Evolutionary conservation across 2,113 vertebrate species (phyloP).

Genomic region (Machaerirhynchus nigripectus): DNA sequence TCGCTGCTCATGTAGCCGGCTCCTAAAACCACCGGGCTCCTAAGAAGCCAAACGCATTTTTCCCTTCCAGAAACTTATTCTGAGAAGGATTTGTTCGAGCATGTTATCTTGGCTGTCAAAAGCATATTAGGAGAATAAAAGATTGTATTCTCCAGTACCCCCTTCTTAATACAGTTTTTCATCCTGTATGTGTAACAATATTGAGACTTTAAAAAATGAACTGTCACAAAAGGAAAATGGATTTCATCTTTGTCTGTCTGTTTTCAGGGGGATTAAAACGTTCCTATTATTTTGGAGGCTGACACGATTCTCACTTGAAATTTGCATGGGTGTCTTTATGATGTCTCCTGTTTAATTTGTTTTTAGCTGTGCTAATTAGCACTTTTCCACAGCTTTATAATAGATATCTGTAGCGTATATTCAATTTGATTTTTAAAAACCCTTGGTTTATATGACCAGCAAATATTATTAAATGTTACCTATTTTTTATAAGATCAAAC

Average conservation of each 20-base stretch:
- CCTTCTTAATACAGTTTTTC: slow-evolving; percentile 46
- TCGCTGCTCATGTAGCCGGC: accelerated
- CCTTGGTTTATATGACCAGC: neutral
- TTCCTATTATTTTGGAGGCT: neutral
- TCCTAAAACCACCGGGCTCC: neutral
- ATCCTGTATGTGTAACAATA: slow-evolving; percentile 3
- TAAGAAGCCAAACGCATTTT: neutral
- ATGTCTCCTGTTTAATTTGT: neutral
- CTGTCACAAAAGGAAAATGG: slow-evolving; percentile 30
- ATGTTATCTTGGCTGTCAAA: neutral
- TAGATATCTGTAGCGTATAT: neutral
- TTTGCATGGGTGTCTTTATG: neutral
- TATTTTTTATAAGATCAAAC: neutral
- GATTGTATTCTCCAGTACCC: neutral
- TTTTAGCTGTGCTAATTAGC: neutral
- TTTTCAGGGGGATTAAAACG: neutral
- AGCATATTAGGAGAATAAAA: slow-evolving; percentile 5
- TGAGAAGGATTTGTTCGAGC: neutral
- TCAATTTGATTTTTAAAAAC: neutral
- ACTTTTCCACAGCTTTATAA: neutral
- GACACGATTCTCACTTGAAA: neutral
- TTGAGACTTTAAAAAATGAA: slow-evolving; percentile 43
- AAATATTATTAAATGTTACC: neutral
- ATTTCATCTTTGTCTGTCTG: slow-evolving; percentile 11
- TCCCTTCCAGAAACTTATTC: neutral